Percentiles rank a stretch among this genome's conserved stretches.
These are phyloP conservation scores for Aphodius sticticus DNA, from an alignment of 2,888 invertebrate genomes.

Conservation along the genomic window DNA sequence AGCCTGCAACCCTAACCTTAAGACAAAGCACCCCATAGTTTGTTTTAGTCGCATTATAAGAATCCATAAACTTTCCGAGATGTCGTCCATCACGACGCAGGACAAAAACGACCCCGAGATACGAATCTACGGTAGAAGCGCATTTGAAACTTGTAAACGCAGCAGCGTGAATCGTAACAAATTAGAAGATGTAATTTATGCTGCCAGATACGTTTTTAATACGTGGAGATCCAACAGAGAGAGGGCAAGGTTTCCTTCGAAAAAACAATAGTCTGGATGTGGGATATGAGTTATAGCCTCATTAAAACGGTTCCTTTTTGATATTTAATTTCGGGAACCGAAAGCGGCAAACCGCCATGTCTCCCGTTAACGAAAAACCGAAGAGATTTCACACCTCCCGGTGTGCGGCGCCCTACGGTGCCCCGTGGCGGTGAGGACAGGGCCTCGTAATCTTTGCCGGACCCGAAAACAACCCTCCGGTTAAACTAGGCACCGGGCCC, in stretches of 20 bases:
- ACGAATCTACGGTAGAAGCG: not conserved
- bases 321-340: conserved; percentile 32
- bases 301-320: conserved; percentile 33
- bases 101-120: not conserved
- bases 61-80: not conserved
- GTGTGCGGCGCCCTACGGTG: conserved; percentile 39
- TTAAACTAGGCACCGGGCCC: conserved; percentile 30
- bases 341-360: conserved; percentile 15
- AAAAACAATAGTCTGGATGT: conserved; percentile 18
- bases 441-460: conserved; percentile 39
- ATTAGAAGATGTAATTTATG: conserved; percentile 22
- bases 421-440: conserved; percentile 42
- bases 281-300: conserved; percentile 32
- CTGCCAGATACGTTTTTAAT: conserved; percentile 12
- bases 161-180: conserved; percentile 18
- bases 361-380: conserved; percentile 36
- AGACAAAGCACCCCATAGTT: conserved; percentile 4
- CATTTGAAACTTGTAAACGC: conserved; percentile 23
- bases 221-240: conserved; percentile 11
- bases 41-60: not conserved
- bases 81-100: not conserved
- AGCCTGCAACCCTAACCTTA: not conserved
- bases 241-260: conserved; percentile 10
- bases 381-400: conserved; percentile 46
- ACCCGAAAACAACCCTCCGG: conserved; percentile 35